phyloP scores from a whole-genome alignment of 2,888 invertebrate genomes.

The Perithous albicinctus region DNA sequence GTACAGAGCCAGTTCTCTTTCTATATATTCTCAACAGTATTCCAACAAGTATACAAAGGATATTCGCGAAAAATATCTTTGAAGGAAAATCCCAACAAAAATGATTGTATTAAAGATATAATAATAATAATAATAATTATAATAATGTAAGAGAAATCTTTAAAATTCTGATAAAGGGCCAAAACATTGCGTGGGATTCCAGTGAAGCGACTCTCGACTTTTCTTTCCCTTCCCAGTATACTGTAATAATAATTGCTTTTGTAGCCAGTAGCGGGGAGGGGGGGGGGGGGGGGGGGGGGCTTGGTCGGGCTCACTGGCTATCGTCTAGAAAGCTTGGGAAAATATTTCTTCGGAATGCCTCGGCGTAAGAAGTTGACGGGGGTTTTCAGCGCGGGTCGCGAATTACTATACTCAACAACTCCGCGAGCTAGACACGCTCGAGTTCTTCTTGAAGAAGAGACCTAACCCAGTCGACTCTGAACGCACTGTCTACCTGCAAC shows the following conservation, averaged over 20 bases:
- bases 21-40: not conserved
- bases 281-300: slow-evolving; percentile 51
- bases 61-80: no score
- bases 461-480: not conserved
- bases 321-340: slow-evolving; percentile 78
- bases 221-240: slow-evolving; percentile 66
- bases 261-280: slow-evolving; percentile 41
- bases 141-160: no score
- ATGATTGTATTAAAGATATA: no score
- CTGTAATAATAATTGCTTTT: slow-evolving; percentile 70
- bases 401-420: slow-evolving; percentile 50
- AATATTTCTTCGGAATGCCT: slow-evolving; percentile 62
- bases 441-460: slow-evolving; percentile 42
- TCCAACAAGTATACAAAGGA: no score
- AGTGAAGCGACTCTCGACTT: slow-evolving; percentile 56
- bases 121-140: no score
- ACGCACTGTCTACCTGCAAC: not conserved
- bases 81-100: no score
- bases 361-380: slow-evolving; percentile 29
- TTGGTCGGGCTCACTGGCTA: slow-evolving; percentile 26
- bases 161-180: slow-evolving; percentile 49
- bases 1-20: no score
- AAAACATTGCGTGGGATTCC: slow-evolving; percentile 72
- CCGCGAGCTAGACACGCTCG: slow-evolving; percentile 37
- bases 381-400: slow-evolving; percentile 19